A percentile compares a stretch with the other conserved stretches of the same genome.
Evolutionary conservation across 1,140 invertebrate species (phyloP).

Genomic region (Heliconius hewitsoni): DNA sequence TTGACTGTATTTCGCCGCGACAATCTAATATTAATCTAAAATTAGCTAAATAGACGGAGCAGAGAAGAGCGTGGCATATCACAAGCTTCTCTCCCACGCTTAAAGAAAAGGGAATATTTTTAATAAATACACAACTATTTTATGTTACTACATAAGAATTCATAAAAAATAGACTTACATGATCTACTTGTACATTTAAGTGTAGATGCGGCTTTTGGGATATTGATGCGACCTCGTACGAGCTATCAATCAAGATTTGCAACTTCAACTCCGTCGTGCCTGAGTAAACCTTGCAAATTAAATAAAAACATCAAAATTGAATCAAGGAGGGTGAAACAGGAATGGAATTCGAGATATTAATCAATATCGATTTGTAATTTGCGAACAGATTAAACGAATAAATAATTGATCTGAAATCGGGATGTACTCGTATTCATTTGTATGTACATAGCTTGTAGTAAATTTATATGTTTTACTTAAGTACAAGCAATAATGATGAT

Average conservation of each 20-base stretch:
- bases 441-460: not conserved
- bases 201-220: constrained; percentile 35
- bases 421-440: not conserved
- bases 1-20: no score
- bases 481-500: not conserved
- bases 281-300: constrained; percentile 37
- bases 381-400: constrained; percentile 15
- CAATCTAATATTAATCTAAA: no score
- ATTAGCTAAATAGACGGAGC: no score
- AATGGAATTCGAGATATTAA: constrained; percentile 18
- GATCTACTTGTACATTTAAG: constrained; percentile 22
- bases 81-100: no score
- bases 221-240: constrained; percentile 30
- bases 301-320: constrained; percentile 36
- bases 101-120: no score
- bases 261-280: constrained; percentile 28
- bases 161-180: constrained; percentile 9
- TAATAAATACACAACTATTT: no score
- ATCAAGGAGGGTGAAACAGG: not conserved
- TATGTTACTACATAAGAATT: not conserved
- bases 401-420: not conserved
- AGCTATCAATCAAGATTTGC: constrained; percentile 38
- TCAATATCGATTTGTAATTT: constrained; percentile 17
- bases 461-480: not conserved
- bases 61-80: no score